Evolutionary conservation across 2,113 vertebrate species (phyloP), one percentile per base, ranked within the genome.

Genomic region (Hymenochirus boettgeri): DNA sequence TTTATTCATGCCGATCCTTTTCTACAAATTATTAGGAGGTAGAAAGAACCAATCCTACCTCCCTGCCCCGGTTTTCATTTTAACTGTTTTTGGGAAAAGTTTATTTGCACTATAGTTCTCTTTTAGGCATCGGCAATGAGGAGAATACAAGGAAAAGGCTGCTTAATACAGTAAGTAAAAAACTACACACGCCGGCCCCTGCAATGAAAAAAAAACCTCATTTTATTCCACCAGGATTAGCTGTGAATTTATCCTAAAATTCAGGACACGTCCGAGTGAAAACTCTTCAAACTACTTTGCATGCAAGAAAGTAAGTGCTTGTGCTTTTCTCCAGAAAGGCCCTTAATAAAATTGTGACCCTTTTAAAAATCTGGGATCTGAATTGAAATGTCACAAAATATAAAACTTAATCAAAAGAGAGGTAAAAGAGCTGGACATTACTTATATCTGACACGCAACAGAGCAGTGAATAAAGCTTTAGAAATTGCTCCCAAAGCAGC

Each of bases 401-500:
- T 54, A 17, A 67, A 70, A 69, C 15, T 24, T 33, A 70, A 23
- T 53, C n/a, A 69, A 57, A 69, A 63, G 18, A 4, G 5, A 4
- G 7, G 35, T 50, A 54, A 51, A 72, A 70, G 10, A 73, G 31
- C 46, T 57, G 48, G 21, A 23, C 50, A 63, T 42, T 37, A 62
- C 47, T 24, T 24, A 21, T 3, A 50, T 23, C 9, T 18, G 35
- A 27, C 50, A 19, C 2, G 23, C 15, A 18, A 59, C 8, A 2
- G 8, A 76, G 70, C 69, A 62, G 7, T 71, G 22, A 73, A 62
- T 63, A 72, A 77, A 33, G 2, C 24, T 70, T 70, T 61, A 19
- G 31, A 71, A 72, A 6, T 15, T 15, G 58, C 62, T 62, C 72
- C 5, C 60, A 47, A 23, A 69, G 63, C 2, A 2, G 23, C 54